Evolutionary conservation across 2,888 invertebrate genomes (phyloP).

Genomic region (Drosophila pullipes): DNA sequence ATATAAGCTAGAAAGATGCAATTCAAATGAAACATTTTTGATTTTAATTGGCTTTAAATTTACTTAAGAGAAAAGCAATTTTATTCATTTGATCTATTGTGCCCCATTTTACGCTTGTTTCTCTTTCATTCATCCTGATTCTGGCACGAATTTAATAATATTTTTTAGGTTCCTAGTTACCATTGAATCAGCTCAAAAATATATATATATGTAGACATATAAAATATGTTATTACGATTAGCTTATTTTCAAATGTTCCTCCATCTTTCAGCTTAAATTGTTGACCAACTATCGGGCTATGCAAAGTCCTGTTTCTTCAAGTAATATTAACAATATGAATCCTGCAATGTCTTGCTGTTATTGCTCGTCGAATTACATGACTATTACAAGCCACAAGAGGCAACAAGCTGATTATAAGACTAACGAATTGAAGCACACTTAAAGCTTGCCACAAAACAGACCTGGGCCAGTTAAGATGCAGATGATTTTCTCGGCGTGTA

Average conservation of each 20-base stretch:
- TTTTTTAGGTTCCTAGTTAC: neutral
- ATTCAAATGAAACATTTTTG: neutral
- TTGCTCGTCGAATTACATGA: neutral
- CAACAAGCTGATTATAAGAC: neutral
- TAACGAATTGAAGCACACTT: neutral
- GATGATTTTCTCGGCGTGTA: slow-evolving; percentile 14
- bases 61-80: too few relatives aligned
- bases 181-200: neutral
- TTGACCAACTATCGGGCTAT: too few relatives aligned
- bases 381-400: neutral
- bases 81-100: neutral
- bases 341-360: neutral
- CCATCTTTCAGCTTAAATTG: too few relatives aligned
- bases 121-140: too few relatives aligned
- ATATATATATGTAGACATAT: neutral
- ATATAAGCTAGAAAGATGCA: too few relatives aligned
- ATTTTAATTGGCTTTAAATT: too few relatives aligned
- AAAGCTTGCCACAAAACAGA: neutral
- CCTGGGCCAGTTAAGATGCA: neutral
- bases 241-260: neutral
- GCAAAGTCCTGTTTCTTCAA: too few relatives aligned
- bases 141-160: too few relatives aligned
- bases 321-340: neutral
- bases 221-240: neutral
- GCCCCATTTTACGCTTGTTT: too few relatives aligned